phyloP scores from a whole-genome alignment of 1,140 invertebrate genomes.

The Diploscapter pachys region DNA sequence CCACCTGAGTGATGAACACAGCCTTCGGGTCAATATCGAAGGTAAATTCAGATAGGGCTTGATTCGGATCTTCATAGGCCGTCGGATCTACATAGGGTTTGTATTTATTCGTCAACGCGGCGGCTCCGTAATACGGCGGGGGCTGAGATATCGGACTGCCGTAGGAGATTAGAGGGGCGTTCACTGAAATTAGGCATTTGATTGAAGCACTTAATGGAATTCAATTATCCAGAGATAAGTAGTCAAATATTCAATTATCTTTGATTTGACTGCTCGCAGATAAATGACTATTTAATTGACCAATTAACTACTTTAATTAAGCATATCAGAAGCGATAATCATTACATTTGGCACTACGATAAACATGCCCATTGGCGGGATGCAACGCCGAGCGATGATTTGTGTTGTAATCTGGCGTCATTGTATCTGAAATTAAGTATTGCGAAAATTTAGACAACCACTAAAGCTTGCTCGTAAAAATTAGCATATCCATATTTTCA shows the following conservation, averaged over 20 bases:
- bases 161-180: conserved; percentile 46
- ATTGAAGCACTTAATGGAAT: no score
- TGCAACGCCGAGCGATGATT: background rate
- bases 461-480: background rate
- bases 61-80: conserved; percentile 55
- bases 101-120: conserved; percentile 7
- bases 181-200: conserved; percentile 35
- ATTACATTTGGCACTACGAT: no score
- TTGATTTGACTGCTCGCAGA: no score
- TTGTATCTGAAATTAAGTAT: conserved; percentile 30
- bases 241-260: no score
- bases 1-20: conserved; percentile 41
- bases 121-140: conserved; percentile 25
- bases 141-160: conserved; percentile 28
- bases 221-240: no score
- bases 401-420: conserved; percentile 36
- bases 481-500: background rate
- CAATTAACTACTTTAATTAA: no score
- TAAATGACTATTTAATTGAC: no score
- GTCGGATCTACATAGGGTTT: conserved; percentile 56
- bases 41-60: conserved; percentile 53
- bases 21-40: conserved; percentile 50
- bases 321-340: no score
- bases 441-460: background rate
- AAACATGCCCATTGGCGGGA: no score